Base-by-base conservation (phyloP, 2,113 vertebrate species). In the Proteles cristata region DNA sequence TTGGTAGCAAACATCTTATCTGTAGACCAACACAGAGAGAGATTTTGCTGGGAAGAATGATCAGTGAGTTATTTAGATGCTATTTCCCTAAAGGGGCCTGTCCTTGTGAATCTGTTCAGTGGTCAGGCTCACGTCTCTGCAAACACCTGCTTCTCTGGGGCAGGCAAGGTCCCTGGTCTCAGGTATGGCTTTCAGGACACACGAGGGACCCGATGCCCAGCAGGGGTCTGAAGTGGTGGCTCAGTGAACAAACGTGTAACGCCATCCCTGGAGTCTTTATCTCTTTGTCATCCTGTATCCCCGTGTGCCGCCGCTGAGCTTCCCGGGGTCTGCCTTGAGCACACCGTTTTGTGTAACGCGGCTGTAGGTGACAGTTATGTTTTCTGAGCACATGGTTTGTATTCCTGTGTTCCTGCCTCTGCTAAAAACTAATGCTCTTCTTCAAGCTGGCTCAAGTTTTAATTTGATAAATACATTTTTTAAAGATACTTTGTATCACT, bases 211-310 rank as follows among this genome's bases (percentile, higher is more conserved):
- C 2, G 7, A 43, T 17, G 55, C 68, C 61, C 17, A 16, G 48
- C 23, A 33, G 25, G 4, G 4, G 1, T 48, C 61, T 26, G 39
- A 26, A 58, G 11, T 2, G 7, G 12, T 5, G n/a, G 45, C 23
- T 1, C 2, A 31, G 3, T 7, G 33, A 21, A 10, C 4, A 53
- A 25, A 5, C 25, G 5, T 23, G n/a, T 10, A 1, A 11, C 1
- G 0, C 1, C 1, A 2, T 26, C 43, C 11, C 0, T 0, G 12
- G 26, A n/a, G 4, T 28, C 48, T 9, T 26, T 11, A 1, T 4
- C n/a, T 26, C 79, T 14, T 11, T 28, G 1, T 28, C 43, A 65
- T 26, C 10, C 35, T 0, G 0, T 16, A 4, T 21, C 50, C 50
- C 1, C 7, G 15, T 0, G 68, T 23, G 17, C 0, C 0, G 9